Percentiles rank a stretch among this genome's conserved stretches.
phyloP scores from a whole-genome alignment of 1,140 invertebrate genomes.

The Bactericera cockerelli region DNA sequence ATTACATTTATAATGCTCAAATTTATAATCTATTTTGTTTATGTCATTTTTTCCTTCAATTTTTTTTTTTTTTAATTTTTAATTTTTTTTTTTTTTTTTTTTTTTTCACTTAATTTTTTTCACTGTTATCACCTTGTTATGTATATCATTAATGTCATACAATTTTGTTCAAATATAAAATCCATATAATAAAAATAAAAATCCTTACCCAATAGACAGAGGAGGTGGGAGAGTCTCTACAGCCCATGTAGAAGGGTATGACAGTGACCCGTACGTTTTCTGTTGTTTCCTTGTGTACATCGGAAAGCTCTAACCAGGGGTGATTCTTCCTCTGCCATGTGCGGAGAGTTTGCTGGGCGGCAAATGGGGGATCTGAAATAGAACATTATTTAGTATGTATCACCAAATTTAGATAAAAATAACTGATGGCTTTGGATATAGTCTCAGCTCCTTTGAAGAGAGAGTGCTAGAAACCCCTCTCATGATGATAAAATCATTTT shows the following conservation, averaged over 20 bases:
- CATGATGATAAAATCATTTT: slow-evolving; percentile 2
- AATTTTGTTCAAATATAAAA: no score
- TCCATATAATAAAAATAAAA: no score
- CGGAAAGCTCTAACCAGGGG: slow-evolving; percentile 87
- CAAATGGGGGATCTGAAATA: slow-evolving; percentile 62
- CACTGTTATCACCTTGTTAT: no score
- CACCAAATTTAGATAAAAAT: slow-evolving; percentile 9
- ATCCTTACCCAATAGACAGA: slow-evolving; percentile 86
- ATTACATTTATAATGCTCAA: no score
- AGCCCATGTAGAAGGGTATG: slow-evolving; percentile 95
- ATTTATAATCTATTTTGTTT: no score
- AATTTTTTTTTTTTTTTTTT: no score
- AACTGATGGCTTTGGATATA: no score
- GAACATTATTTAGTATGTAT: slow-evolving; percentile 13
- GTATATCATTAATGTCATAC: no score
- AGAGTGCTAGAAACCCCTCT: not conserved
- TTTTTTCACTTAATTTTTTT: no score
- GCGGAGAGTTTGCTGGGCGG: slow-evolving; percentile 72
- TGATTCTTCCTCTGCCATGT: slow-evolving; percentile 97
- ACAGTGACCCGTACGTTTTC: slow-evolving; percentile 90
- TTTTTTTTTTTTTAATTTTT: no score
- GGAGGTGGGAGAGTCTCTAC: slow-evolving; percentile 69
- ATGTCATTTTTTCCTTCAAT: no score
- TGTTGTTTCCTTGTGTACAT: slow-evolving; percentile 96
- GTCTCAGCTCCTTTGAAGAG: not conserved